Conservation (phyloP, 2,888 invertebrate species). For the Disparrhopalites patrizii region DNA sequence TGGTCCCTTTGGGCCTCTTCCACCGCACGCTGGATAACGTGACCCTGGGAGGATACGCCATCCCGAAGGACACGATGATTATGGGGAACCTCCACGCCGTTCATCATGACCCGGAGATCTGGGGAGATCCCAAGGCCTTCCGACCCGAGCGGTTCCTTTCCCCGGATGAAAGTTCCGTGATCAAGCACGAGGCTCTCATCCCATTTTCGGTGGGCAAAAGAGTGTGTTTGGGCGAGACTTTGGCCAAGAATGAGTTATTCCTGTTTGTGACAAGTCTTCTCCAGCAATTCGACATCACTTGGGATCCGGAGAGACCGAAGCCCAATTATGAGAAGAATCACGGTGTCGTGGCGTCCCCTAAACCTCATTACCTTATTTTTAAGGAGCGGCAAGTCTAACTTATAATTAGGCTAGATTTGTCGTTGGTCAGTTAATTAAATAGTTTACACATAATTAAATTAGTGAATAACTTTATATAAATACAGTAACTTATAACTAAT, state of each 20-base stretch:
- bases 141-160: constrained; percentile 40
- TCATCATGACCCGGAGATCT: constrained; percentile 35
- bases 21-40: neutral
- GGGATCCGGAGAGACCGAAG: too few species aligned
- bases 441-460: too few species aligned
- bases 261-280: constrained; percentile 34
- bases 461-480: too few species aligned
- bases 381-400: too few species aligned
- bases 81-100: constrained; percentile 35
- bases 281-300: constrained; percentile 36
- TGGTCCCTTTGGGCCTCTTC: constrained; percentile 23
- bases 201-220: constrained; percentile 31
- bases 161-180: constrained; percentile 24
- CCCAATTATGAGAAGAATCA: too few species aligned
- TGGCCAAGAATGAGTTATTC: constrained; percentile 40
- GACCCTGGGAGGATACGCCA: constrained; percentile 17
- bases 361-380: too few species aligned
- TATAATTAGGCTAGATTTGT: too few species aligned
- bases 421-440: too few species aligned
- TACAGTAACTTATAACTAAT: too few species aligned
- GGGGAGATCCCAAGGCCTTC: constrained; percentile 41
- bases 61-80: constrained; percentile 39
- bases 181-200: constrained; percentile 38
- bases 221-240: constrained; percentile 28
- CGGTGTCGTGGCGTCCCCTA: too few species aligned